Conservation (phyloP, 2,888 invertebrate genomes). For the Apodemia zela region DNA sequence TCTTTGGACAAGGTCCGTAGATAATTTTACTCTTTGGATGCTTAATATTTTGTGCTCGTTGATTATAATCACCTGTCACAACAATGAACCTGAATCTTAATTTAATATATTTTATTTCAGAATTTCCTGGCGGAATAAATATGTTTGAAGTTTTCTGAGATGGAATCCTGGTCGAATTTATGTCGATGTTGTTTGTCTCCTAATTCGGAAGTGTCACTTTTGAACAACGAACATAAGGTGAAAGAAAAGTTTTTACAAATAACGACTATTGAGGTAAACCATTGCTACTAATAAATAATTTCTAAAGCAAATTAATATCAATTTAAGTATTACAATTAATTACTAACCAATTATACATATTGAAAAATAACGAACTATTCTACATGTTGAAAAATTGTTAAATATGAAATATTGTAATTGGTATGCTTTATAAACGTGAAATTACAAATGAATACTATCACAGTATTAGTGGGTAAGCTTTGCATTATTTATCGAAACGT, state of each 20-base stretch:
- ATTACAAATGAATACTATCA: neutral
- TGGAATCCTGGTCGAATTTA: slow-evolving; percentile 68
- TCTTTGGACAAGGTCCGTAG: slow-evolving; percentile 78
- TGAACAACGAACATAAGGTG: slow-evolving; percentile 54
- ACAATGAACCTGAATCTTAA: slow-evolving; percentile 53
- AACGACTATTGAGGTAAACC: slow-evolving; percentile 61
- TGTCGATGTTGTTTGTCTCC: slow-evolving; percentile 72
- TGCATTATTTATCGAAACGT: neutral
- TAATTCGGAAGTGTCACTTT: slow-evolving; percentile 62
- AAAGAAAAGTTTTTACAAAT: slow-evolving; percentile 62
- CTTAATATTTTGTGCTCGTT: slow-evolving; percentile 56
- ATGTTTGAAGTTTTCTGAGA: slow-evolving; percentile 51
- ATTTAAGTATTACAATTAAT: neutral
- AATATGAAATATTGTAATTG: neutral
- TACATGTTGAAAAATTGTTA: neutral
- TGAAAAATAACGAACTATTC: neutral
- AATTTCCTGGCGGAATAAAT: slow-evolving; percentile 48
- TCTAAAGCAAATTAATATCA: neutral
- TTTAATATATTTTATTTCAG: slow-evolving; percentile 54
- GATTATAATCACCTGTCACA: slow-evolving; percentile 59
- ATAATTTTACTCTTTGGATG: slow-evolving; percentile 78
- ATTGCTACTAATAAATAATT: neutral
- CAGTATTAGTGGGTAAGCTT: neutral
- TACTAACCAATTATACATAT: neutral
- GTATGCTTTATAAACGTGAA: neutral